Evolutionary conservation across 1,140 invertebrate species (phyloP).

Genomic region (Ceratoteleas bidentatus): DNA sequence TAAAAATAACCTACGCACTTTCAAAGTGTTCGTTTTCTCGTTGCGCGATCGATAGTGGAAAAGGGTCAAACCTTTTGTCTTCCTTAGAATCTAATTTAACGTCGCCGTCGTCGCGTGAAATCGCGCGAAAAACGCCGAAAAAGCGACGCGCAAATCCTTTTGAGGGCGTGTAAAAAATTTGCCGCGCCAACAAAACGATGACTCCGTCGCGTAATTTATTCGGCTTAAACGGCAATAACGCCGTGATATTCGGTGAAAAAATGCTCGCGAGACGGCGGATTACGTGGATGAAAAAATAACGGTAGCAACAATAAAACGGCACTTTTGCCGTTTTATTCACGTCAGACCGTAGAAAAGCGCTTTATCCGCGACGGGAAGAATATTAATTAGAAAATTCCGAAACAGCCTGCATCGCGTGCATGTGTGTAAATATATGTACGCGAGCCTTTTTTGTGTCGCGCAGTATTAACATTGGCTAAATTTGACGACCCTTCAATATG

Average conservation of each 20-base stretch:
- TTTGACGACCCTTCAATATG: slow-evolving; percentile 57
- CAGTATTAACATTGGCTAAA: slow-evolving; percentile 39
- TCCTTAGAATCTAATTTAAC: slow-evolving; percentile 32
- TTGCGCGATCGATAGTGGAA: slow-evolving; percentile 54
- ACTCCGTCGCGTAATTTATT: slow-evolving; percentile 53
- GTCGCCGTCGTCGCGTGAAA: slow-evolving; percentile 7
- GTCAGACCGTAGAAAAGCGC: slow-evolving; percentile 34
- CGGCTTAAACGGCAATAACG: slow-evolving; percentile 30
- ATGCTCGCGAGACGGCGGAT: slow-evolving; percentile 37
- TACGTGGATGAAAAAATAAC: slow-evolving; percentile 53
- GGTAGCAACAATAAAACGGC: slow-evolving; percentile 49
- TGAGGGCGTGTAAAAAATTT: slow-evolving; percentile 34
- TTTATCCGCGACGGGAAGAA: slow-evolving; percentile 53
- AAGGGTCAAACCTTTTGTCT: slow-evolving; percentile 49
- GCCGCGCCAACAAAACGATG: slow-evolving; percentile 33
- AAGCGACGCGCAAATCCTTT: slow-evolving; percentile 44
- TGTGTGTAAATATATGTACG: slow-evolving; percentile 3
- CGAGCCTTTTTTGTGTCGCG: slow-evolving; percentile 16
- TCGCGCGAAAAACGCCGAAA: slow-evolving; percentile 23
- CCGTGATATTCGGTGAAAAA: slow-evolving; percentile 38
- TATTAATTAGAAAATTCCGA: slow-evolving; percentile 68
- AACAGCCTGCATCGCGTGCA: slow-evolving; percentile 21
- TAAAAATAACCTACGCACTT: slow-evolving; percentile 60
- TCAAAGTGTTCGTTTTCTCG: slow-evolving; percentile 50
- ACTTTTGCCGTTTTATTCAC: slow-evolving; percentile 53